phyloP scores from a whole-genome alignment of 1,140 invertebrate genomes.

The Macrotrachela quadricornifera region DNA sequence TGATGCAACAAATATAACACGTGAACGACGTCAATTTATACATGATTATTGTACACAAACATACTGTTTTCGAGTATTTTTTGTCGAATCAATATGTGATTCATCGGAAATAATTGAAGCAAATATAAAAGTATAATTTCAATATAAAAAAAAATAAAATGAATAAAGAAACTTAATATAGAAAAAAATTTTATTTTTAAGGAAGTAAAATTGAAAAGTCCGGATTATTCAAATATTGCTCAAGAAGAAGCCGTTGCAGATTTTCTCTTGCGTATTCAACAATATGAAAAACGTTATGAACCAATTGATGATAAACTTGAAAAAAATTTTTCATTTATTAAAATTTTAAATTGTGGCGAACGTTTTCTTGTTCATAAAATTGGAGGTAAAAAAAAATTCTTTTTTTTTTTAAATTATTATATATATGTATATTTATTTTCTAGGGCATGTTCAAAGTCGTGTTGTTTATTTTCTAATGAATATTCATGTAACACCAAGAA shows the following conservation, averaged over 20 bases:
- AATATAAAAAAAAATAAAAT: no score
- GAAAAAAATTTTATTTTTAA: no score
- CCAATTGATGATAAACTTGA: conserved; percentile 56
- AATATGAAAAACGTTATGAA: conserved; percentile 78
- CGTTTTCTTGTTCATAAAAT: conserved; percentile 35
- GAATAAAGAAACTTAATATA: no score
- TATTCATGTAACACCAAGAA: conserved; percentile 87
- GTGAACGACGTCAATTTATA: conserved; percentile 64
- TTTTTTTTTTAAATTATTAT: no score
- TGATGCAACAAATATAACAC: conserved; percentile 93
- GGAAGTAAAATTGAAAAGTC: conserved; percentile 94
- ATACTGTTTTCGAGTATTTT: conserved; percentile 80
- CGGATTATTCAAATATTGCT: conserved; percentile 61
- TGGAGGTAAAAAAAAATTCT: not conserved
- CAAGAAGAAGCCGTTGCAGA: conserved; percentile 72
- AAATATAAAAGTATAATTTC: conserved; percentile 50
- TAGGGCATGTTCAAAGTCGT: conserved; percentile 76
- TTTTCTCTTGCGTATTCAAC: conserved; percentile 76
- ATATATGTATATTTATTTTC: no score
- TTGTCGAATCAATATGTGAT: conserved; percentile 91
- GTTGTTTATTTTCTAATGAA: conserved; percentile 99
- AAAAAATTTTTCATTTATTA: conserved; percentile 58
- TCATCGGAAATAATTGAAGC: conserved; percentile 84
- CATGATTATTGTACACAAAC: conserved; percentile 37
- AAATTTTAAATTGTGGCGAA: conserved; percentile 75